phyloP scores from a whole-genome alignment of 1,140 invertebrate species.

The Drosophila watanabei region DNA sequence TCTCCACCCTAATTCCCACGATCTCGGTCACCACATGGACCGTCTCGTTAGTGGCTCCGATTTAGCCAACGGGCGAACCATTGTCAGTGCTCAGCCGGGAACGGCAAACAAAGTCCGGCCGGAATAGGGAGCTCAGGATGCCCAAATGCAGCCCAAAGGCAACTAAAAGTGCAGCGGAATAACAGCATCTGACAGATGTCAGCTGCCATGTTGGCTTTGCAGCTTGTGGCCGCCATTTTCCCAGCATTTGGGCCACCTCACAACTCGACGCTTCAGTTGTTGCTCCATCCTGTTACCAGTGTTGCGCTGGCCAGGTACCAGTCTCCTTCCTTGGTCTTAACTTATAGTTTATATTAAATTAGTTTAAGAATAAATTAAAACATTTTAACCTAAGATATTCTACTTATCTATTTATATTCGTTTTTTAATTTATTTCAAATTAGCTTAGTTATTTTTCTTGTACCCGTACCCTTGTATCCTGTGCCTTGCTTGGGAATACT shows the following conservation, averaged over 20 bases:
- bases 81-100: constrained; percentile 35
- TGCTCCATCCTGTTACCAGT: constrained; percentile 4
- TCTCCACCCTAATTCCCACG: constrained; percentile 1
- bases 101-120: constrained; percentile 32
- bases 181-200: constrained; percentile 49
- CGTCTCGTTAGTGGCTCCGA: constrained; percentile 43
- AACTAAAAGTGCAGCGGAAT: constrained; percentile 61
- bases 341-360: not conserved
- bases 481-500: not conserved
- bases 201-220: constrained; percentile 73
- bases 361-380: not conserved
- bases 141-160: constrained; percentile 39
- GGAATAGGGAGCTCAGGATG: constrained; percentile 16
- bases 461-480: too few species aligned
- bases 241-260: constrained; percentile 57
- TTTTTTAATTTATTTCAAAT: not conserved
- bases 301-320: not conserved
- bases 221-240: constrained; percentile 78
- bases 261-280: constrained; percentile 35
- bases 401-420: not conserved
- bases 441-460: not conserved
- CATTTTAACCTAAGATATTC: not conserved
- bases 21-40: constrained; percentile 11
- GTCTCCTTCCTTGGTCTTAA: not conserved
- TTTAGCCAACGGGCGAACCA: constrained; percentile 19